Conservation (phyloP, 2,113 vertebrate species). For the Lampris megalopsis region DNA sequence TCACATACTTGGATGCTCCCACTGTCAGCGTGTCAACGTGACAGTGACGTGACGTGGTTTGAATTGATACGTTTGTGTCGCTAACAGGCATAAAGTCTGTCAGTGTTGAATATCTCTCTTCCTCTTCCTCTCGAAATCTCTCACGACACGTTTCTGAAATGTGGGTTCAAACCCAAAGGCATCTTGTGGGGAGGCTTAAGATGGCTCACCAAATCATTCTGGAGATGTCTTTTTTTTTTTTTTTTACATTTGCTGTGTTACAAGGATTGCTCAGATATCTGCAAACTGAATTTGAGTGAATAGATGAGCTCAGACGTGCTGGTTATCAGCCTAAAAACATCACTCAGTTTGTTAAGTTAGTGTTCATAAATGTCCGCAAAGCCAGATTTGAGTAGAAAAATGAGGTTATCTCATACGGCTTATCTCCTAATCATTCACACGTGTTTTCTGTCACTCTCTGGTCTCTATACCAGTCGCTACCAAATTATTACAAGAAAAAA, state of each 20-base stretch:
- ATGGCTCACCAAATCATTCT: not conserved
- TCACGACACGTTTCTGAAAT: conserved; percentile 20
- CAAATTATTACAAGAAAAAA: conserved; percentile 9
- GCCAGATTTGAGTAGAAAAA: conserved; percentile 16
- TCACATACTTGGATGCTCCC: too few species aligned
- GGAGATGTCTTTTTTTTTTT: conserved; percentile 18
- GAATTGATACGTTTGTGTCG: too few species aligned
- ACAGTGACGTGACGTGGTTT: too few species aligned
- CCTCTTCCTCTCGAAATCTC: conserved; percentile 11
- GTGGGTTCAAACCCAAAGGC: conserved; percentile 40
- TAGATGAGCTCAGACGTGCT: conserved; percentile 6
- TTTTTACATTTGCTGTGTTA: conserved; percentile 28
- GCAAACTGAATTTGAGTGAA: conserved; percentile 36
- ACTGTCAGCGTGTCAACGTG: too few species aligned
- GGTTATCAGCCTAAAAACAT: conserved; percentile 35
- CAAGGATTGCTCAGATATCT: conserved; percentile 31
- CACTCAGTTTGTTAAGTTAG: conserved; percentile 28
- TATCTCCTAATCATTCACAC: too few species aligned
- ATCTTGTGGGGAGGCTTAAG: conserved; percentile 22
- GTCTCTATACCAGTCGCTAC: conserved; percentile 17
- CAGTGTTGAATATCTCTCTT: not conserved
- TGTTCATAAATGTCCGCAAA: conserved; percentile 31
- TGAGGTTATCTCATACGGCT: not conserved
- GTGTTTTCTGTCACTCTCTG: not conserved
- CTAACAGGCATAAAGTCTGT: too few species aligned